Percentiles rank a stretch among this genome's conserved stretches.
Conservation (phyloP, 2,797 vertebrate genomes). For the Chloroceryle inda region DNA sequence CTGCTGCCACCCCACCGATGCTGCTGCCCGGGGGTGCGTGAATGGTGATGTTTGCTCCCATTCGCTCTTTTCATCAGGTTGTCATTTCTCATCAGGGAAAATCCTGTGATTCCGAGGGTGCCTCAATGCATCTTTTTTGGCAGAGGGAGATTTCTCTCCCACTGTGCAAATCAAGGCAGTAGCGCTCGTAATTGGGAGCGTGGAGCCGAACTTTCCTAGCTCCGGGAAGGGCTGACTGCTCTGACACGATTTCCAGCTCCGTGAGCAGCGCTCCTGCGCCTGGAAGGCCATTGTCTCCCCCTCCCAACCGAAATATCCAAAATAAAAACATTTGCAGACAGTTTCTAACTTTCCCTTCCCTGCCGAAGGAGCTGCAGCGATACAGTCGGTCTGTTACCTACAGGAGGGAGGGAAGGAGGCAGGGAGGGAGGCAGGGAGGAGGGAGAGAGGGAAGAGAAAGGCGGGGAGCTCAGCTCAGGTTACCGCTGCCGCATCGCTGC, state of each 20-base stretch:
- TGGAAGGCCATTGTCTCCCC: neutral
- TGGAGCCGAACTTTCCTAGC: neutral
- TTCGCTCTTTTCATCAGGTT: neutral
- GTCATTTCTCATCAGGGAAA: neutral
- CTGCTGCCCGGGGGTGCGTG: fast-evolving
- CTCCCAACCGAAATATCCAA: neutral
- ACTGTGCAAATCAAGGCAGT: fast-evolving
- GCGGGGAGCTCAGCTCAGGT: neutral
- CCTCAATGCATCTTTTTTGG: neutral
- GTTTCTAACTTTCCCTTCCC: conserved; percentile 6
- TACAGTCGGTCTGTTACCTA: neutral
- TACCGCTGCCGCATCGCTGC: neutral
- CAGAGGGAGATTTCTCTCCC: neutral
- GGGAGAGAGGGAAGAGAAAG: conserved; percentile 54
- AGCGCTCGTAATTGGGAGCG: fast-evolving
- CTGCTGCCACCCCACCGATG: fast-evolving
- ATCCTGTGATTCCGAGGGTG: neutral
- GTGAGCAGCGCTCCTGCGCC: neutral
- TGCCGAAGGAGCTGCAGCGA: neutral
- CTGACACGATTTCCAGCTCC: neutral
- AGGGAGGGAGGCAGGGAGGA: conserved; percentile 53
- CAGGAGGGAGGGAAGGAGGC: neutral
- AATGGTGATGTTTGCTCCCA: neutral
- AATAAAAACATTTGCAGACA: neutral
- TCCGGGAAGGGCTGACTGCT: neutral